These are phyloP conservation scores for Anagyrus pseudococci DNA, from an alignment of 2,888 invertebrate species.

Conservation along the genomic window DNA sequence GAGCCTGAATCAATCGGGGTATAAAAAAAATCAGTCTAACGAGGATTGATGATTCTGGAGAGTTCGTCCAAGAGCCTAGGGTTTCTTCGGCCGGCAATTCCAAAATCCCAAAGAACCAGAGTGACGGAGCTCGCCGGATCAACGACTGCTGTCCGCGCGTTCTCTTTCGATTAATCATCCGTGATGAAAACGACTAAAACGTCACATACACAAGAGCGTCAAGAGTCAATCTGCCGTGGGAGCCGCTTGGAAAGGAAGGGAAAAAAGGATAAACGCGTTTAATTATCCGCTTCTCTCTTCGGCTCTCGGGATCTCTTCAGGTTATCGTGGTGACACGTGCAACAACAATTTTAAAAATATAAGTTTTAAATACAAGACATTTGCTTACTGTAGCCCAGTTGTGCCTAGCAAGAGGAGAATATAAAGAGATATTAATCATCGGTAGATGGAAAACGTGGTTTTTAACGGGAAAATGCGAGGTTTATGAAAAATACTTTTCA, in stretches of 20 bases:
- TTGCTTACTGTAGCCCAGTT: no score
- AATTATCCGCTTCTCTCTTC: constrained; percentile 15
- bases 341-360: no score
- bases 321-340: no score
- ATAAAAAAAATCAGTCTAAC: constrained; percentile 34
- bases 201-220: constrained; percentile 32
- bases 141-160: constrained; percentile 30
- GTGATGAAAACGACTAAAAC: constrained; percentile 38
- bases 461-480: neutral
- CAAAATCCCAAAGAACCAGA: constrained; percentile 13
- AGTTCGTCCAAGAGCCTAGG: neutral
- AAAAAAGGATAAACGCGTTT: constrained; percentile 36
- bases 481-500: no score
- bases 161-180: constrained; percentile 39
- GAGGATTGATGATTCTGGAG: constrained; percentile 34
- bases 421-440: neutral
- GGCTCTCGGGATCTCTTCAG: neutral
- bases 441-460: neutral
- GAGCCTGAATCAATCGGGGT: neutral
- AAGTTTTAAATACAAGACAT: no score
- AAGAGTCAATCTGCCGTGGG: neutral
- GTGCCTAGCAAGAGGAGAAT: neutral
- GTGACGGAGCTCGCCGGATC: constrained; percentile 27
- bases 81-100: constrained; percentile 32
- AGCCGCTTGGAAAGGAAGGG: constrained; percentile 23